Conservation (phyloP, 2,797 vertebrate genomes). For the Sarcoramphus papa region DNA sequence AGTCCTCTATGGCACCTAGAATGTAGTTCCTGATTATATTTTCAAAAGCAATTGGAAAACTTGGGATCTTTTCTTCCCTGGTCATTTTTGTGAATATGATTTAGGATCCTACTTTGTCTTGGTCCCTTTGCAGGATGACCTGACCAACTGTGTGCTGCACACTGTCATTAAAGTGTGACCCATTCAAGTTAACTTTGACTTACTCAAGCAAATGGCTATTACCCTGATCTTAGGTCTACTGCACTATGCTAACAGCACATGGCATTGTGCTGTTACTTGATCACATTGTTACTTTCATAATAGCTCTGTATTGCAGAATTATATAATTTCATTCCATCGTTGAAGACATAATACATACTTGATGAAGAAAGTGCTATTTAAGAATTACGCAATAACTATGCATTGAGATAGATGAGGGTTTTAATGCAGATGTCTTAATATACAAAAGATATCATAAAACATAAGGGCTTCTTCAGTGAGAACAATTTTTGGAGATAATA, state of each 20-base stretch:
- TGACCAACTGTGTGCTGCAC: not conserved
- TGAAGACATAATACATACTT: not conserved
- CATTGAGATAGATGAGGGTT: not conserved
- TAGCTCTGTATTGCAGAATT: not conserved
- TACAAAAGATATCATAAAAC: not conserved
- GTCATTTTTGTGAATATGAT: not conserved
- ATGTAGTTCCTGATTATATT: not conserved
- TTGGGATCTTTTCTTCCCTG: not conserved
- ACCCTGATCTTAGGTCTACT: not conserved
- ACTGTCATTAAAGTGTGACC: not conserved
- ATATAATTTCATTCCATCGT: not conserved
- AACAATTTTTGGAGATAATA: not conserved
- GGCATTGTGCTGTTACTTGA: not conserved
- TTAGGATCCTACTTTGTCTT: not conserved
- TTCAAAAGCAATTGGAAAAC: not conserved
- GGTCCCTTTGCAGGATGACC: not conserved
- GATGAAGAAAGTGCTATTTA: not conserved
- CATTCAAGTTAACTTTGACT: not conserved
- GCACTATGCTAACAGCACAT: not conserved
- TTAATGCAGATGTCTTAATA: not conserved
- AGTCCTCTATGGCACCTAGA: not conserved
- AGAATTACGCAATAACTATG: not conserved
- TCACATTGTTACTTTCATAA: not conserved
- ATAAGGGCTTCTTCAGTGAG: not conserved
- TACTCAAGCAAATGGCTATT: not conserved